Conservation (phyloP, 2,888 invertebrate species). For the Polydrusus cervinus region DNA sequence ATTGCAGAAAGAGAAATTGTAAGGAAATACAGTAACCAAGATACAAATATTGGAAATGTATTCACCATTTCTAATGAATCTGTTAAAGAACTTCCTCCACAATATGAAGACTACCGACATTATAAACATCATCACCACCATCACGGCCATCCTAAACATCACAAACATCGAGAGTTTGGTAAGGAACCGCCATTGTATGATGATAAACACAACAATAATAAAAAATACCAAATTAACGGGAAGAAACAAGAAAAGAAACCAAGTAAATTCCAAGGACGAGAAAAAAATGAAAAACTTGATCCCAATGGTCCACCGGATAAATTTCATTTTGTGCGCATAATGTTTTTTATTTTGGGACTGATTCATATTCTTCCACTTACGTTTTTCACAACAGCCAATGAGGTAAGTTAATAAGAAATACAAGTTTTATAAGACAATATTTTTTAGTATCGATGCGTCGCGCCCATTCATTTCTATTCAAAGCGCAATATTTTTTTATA, state of each 20-base stretch:
- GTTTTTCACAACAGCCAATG: conserved; percentile 56
- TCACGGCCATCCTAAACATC: not conserved
- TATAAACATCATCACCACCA: not conserved
- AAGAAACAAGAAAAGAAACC: not conserved
- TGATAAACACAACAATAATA: too few relatives aligned
- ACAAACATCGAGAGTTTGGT: not conserved
- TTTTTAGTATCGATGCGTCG: too few relatives aligned
- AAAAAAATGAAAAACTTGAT: conserved; percentile 6
- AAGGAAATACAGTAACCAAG: not conserved
- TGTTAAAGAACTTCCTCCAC: not conserved
- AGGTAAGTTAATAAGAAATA: conserved; percentile 50
- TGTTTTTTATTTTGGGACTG: conserved; percentile 54
- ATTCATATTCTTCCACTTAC: conserved; percentile 55
- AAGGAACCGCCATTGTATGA: not conserved
- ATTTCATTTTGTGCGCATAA: conserved; percentile 47
- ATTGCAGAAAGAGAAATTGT: conserved; percentile 6
- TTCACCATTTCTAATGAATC: not conserved
- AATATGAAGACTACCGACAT: not conserved
- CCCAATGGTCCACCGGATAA: conserved; percentile 37
- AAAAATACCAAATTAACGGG: too few relatives aligned
- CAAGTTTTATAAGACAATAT: too few relatives aligned
- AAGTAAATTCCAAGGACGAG: not conserved
- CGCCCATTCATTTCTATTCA: too few relatives aligned
- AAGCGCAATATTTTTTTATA: too few relatives aligned
- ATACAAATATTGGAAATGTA: not conserved